phyloP scores from a whole-genome alignment of 2,888 invertebrate species.

The Frankliniella intonsa region DNA sequence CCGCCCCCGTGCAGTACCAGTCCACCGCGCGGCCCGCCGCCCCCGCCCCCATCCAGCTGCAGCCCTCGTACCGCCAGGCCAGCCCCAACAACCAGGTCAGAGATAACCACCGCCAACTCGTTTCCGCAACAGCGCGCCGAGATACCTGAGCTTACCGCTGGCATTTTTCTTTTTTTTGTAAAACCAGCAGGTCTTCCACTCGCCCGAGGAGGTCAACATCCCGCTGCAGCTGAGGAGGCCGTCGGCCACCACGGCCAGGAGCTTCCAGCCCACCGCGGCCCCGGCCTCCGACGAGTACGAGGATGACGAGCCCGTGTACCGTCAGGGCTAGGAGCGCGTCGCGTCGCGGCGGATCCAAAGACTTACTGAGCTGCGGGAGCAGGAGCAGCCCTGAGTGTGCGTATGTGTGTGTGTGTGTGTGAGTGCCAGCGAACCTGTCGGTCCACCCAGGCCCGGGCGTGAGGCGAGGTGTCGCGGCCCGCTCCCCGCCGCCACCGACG shows the following conservation, averaged over 20 bases:
- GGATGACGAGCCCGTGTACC: conserved; percentile 21
- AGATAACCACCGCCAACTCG: neutral
- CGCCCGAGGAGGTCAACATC: conserved; percentile 83
- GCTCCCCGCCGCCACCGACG: too few relatives aligned
- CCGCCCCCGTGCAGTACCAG: conserved; percentile 34
- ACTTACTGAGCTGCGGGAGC: too few relatives aligned
- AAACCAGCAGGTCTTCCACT: conserved; percentile 71
- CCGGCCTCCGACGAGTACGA: conserved; percentile 13
- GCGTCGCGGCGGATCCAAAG: neutral
- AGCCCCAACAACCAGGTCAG: conserved; percentile 44
- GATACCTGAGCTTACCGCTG: too few relatives aligned
- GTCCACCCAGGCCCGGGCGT: too few relatives aligned
- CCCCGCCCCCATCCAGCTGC: conserved; percentile 42
- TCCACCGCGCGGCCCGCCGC: conserved; percentile 44
- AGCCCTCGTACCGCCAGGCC: conserved; percentile 42
- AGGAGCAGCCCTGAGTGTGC: too few relatives aligned
- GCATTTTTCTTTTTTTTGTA: too few relatives aligned
- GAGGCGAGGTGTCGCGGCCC: too few relatives aligned
- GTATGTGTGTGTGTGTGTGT: too few relatives aligned
- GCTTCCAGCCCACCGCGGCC: conserved; percentile 1
- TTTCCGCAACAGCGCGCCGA: too few relatives aligned
- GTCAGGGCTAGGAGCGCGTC: neutral
- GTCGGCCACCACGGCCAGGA: neutral
- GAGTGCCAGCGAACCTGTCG: too few relatives aligned
- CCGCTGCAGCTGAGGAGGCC: conserved; percentile 77